Percentiles rank a stretch among this genome's conserved stretches.
phyloP scores from a whole-genome alignment of 2,113 vertebrate species.

The Phaetusa simplex region DNA sequence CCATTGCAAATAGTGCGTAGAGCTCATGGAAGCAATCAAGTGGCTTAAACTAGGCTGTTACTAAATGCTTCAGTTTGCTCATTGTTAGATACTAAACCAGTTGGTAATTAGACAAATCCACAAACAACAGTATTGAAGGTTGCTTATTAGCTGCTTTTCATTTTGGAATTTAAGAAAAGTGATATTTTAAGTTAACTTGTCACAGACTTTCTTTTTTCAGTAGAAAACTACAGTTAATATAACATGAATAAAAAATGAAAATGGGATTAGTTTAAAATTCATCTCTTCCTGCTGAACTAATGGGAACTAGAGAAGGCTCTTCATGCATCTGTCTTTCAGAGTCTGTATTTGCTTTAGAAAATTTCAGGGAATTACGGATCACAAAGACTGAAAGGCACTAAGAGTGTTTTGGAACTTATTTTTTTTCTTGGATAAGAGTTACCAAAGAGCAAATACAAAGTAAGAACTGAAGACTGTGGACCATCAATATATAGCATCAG shows the following conservation, averaged over 20 bases:
- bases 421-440: background rate
- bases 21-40: background rate
- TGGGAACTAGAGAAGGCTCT: background rate
- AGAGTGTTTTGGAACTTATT: background rate
- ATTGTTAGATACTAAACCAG: slow-evolving; percentile 1
- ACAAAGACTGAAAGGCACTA: background rate
- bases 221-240: background rate
- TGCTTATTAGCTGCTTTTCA: background rate
- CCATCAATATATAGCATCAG: background rate
- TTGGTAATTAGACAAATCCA: background rate
- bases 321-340: background rate
- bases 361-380: background rate
- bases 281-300: background rate
- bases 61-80: slow-evolving; percentile 34
- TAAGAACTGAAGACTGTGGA: background rate
- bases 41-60: background rate
- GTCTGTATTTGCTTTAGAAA: background rate
- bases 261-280: background rate
- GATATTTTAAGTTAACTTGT: background rate
- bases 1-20: background rate
- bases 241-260: background rate
- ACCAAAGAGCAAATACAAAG: background rate
- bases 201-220: background rate
- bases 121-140: background rate
- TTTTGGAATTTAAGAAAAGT: background rate